phyloP scores from a whole-genome alignment of 2,888 invertebrate genomes.

The Heliconius cydno region DNA sequence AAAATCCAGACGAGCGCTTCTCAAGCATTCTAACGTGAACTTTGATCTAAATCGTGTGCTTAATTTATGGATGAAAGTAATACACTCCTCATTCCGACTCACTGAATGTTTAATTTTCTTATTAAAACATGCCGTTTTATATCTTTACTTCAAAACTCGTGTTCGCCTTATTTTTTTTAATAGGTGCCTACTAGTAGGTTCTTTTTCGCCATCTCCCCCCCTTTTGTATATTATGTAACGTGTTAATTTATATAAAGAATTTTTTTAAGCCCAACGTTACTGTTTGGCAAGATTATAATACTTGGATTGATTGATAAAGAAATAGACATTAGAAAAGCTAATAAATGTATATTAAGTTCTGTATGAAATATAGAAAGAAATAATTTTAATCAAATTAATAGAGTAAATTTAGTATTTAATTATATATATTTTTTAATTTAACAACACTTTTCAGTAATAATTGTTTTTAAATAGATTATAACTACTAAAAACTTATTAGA shows the following conservation, averaged over 20 bases:
- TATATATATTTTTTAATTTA: too few species aligned
- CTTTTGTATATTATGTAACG: not conserved
- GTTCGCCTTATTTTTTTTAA: not conserved
- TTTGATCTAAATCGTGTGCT: constrained; percentile 21
- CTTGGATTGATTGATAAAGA: too few species aligned
- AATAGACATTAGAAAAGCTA: too few species aligned
- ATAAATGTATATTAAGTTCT: too few species aligned
- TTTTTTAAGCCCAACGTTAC: too few species aligned
- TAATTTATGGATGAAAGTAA: constrained; percentile 49
- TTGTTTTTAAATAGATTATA: too few species aligned
- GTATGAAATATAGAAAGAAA: too few species aligned
- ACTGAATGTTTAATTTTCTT: constrained; percentile 60
- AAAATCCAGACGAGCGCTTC: not conserved
- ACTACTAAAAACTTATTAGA: too few species aligned
- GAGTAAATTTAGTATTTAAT: too few species aligned
- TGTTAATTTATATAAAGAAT: not conserved
- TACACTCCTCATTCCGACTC: constrained; percentile 55
- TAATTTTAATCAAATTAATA: too few species aligned
- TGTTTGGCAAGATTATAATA: too few species aligned
- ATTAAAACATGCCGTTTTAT: constrained; percentile 35
- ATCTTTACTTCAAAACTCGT: not conserved
- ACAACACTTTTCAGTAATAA: too few species aligned
- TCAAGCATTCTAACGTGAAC: constrained; percentile 15
- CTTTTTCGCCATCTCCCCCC: not conserved
- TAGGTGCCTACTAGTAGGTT: not conserved